These are phyloP conservation scores for Ceratitis capitata DNA, from an alignment of 1,140 invertebrate genomes.

Conservation along the genomic window DNA sequence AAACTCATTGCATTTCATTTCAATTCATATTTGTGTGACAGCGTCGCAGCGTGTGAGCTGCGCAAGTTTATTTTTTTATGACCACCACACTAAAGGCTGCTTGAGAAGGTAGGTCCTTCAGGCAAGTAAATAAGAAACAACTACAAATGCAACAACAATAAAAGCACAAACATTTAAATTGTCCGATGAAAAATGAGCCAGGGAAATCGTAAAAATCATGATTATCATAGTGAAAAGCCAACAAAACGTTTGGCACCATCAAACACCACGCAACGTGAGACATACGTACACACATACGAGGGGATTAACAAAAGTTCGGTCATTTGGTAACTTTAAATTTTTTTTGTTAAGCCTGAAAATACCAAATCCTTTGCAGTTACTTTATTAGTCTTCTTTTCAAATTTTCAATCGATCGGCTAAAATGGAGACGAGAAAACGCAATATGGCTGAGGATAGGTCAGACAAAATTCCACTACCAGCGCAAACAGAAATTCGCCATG, in stretches of 20 bases:
- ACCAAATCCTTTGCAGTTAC: no score
- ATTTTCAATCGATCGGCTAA: no score
- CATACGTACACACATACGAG: neutral
- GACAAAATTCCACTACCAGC: no score
- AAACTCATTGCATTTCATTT: neutral
- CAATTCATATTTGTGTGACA: neutral
- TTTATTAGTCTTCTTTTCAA: no score
- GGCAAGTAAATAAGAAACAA: neutral
- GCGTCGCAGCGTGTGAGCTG: constrained; percentile 1
- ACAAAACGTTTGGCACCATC: constrained; percentile 18
- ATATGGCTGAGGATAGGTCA: no score
- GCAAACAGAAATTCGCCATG: no score
- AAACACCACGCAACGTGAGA: neutral
- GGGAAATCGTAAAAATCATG: constrained; percentile 27
- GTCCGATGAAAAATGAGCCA: constrained; percentile 19
- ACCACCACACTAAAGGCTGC: neutral
- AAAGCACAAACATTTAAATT: neutral
- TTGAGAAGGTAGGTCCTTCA: neutral
- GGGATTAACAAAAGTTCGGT: neutral
- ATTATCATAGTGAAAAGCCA: constrained; percentile 24
- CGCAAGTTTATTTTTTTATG: neutral
- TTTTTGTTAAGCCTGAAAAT: no score
- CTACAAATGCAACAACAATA: neutral
- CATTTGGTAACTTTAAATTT: no score
- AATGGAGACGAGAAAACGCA: no score